Percentiles rank a stretch among this genome's conserved stretches.
These are phyloP conservation scores for Acleris holmiana DNA, from an alignment of 2,888 invertebrate species.

Conservation along the genomic window DNA sequence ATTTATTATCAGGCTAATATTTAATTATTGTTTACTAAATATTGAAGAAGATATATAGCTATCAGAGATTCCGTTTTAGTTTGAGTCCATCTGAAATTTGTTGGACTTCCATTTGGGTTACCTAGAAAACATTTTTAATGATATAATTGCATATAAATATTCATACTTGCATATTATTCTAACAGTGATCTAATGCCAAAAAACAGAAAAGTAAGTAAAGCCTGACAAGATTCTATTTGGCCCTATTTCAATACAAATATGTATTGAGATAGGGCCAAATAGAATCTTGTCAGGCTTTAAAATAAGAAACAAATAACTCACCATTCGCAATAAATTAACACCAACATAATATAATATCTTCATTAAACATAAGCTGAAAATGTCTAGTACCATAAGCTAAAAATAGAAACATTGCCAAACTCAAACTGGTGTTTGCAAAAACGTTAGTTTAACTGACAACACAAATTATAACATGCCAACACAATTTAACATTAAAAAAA, in stretches of 20 bases:
- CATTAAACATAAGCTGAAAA: constrained; percentile 41
- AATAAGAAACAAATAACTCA: constrained; percentile 63
- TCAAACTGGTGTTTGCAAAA: constrained; percentile 18
- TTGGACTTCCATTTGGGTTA: constrained; percentile 82
- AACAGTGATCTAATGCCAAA: constrained; percentile 43
- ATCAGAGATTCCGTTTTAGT: constrained; percentile 70
- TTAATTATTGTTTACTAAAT: constrained; percentile 48
- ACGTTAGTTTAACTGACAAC: constrained; percentile 25
- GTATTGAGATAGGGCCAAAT: no score
- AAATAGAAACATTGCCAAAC: constrained; percentile 11
- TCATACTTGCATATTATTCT: constrained; percentile 2
- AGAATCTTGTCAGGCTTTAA: no score
- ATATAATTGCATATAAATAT: constrained; percentile 54
- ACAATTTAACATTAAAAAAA: constrained; percentile 28
- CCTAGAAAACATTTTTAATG: constrained; percentile 78
- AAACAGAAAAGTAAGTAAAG: constrained; percentile 42
- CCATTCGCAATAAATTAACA: constrained; percentile 73
- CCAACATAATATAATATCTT: constrained; percentile 71
- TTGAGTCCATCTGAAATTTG: constrained; percentile 72
- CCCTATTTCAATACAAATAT: no score
- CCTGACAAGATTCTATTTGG: no score
- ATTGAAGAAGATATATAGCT: constrained; percentile 61
- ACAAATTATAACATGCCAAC: constrained; percentile 31
- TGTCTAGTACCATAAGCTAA: background rate
- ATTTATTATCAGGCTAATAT: constrained; percentile 41